Conservation (phyloP, 2,797 vertebrate species). For the Thunnus albacares region DNA sequence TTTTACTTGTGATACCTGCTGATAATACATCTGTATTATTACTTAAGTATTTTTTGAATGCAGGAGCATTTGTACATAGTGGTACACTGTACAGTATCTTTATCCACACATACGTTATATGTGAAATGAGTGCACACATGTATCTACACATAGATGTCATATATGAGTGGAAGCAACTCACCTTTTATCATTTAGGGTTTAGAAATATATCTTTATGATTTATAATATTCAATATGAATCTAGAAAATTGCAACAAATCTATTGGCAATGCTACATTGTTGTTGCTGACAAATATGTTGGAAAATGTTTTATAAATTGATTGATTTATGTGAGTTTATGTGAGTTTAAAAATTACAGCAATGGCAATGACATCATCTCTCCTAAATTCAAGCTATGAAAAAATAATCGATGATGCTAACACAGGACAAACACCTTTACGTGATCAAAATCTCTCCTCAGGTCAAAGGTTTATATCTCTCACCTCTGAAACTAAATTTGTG, state of each 20-base stretch:
- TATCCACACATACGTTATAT: too few relatives aligned
- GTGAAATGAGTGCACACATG: background rate
- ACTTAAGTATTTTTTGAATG: background rate
- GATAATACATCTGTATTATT: background rate
- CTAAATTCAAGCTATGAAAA: slow-evolving; percentile 19
- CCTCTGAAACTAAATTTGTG: slow-evolving; percentile 62
- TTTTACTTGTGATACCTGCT: background rate
- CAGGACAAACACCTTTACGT: slow-evolving; percentile 28
- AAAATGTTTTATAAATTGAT: background rate
- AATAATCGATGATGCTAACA: slow-evolving; percentile 34
- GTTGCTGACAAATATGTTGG: background rate
- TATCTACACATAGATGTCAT: background rate
- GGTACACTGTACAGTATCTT: background rate
- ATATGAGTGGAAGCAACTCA: background rate
- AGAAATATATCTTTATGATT: background rate
- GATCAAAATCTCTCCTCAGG: slow-evolving; percentile 41
- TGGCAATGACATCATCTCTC: slow-evolving; percentile 2
- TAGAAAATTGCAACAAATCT: background rate
- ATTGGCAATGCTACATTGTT: background rate
- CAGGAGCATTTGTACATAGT: too few relatives aligned
- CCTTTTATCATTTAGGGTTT: background rate
- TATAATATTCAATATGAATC: background rate
- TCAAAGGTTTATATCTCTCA: slow-evolving; percentile 65
- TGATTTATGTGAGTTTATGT: background rate
- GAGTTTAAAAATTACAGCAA: slow-evolving; percentile 12